phyloP scores from a whole-genome alignment of 2,888 invertebrate genomes.

The Lathronympha strigana region DNA sequence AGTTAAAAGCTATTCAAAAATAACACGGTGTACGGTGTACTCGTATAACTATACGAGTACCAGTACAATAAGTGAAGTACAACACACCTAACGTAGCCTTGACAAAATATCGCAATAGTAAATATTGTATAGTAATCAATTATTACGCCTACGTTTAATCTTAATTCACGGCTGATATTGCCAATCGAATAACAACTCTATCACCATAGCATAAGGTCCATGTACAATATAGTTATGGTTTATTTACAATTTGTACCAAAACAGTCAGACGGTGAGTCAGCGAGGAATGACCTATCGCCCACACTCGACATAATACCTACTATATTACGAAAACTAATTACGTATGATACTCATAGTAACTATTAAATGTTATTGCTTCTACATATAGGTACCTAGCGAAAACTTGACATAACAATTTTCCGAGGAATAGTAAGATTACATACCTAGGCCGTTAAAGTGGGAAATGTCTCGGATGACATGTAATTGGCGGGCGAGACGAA shows the following conservation, averaged over 20 bases:
- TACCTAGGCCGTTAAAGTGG: too few species aligned
- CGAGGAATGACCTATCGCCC: slow-evolving; percentile 50
- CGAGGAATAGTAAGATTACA: too few species aligned
- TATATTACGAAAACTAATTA: background rate
- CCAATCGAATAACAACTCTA: slow-evolving; percentile 1
- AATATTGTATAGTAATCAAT: slow-evolving; percentile 23
- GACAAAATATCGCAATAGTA: slow-evolving; percentile 7
- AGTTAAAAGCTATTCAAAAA: too few species aligned
- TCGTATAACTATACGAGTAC: too few species aligned
- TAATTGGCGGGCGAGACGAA: too few species aligned
- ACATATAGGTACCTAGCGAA: too few species aligned
- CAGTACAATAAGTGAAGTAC: too few species aligned
- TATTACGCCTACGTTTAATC: slow-evolving; percentile 8
- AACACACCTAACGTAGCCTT: background rate
- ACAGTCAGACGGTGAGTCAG: slow-evolving; percentile 25
- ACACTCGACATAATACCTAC: slow-evolving; percentile 14
- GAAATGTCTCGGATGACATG: too few species aligned
- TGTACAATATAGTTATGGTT: background rate
- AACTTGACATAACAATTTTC: too few species aligned
- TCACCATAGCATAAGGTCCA: background rate
- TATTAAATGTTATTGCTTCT: background rate
- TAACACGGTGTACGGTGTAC: too few species aligned
- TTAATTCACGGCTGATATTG: background rate
- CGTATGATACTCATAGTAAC: background rate
- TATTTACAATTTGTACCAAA: slow-evolving; percentile 15